Evolutionary conservation across 1,140 invertebrate species (phyloP).

Genomic region (Drosophila ananassae): DNA sequence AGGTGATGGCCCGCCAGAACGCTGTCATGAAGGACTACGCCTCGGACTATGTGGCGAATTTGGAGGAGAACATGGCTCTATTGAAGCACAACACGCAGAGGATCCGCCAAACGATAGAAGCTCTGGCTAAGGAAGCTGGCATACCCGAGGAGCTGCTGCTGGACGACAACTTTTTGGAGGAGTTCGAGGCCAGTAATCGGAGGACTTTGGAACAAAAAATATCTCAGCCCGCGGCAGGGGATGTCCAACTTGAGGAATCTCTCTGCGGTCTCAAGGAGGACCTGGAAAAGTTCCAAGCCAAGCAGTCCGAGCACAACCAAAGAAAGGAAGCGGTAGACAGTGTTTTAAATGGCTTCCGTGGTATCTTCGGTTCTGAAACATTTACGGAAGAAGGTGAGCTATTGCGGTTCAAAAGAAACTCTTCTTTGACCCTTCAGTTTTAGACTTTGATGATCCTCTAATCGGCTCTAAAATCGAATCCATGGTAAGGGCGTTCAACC

Average conservation of each 20-base stretch:
- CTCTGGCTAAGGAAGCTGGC: slow-evolving; percentile 37
- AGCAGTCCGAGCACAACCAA: slow-evolving; percentile 41
- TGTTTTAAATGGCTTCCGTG: slow-evolving; percentile 32
- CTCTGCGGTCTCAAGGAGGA: slow-evolving; percentile 46
- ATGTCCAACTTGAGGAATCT: slow-evolving; percentile 36
- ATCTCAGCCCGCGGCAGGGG: not conserved
- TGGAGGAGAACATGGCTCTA: slow-evolving; percentile 29
- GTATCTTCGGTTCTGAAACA: slow-evolving; percentile 22
- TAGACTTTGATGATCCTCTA: slow-evolving; percentile 6
- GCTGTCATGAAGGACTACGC: slow-evolving; percentile 62
- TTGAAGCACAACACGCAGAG: slow-evolving; percentile 18
- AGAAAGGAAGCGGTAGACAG: slow-evolving; percentile 46
- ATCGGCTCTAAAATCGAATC: slow-evolving; percentile 35
- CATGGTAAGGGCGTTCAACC: slow-evolving; percentile 59
- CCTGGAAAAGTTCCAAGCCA: slow-evolving; percentile 63
- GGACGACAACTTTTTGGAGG: slow-evolving; percentile 50
- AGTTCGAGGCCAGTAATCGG: slow-evolving; percentile 51
- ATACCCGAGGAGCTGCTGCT: slow-evolving; percentile 26
- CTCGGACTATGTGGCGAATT: slow-evolving; percentile 57
- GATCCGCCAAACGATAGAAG: slow-evolving; percentile 22
- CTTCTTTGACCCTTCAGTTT: no score
- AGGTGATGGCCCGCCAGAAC: slow-evolving; percentile 53
- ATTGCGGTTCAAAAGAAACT: not conserved
- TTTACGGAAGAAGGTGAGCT: slow-evolving; percentile 15
- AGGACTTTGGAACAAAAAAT: slow-evolving; percentile 29